Percentiles rank a stretch among this genome's conserved stretches.
Evolutionary conservation across 2,113 vertebrate genomes (phyloP).

Genomic region (Cheilinus undulatus): DNA sequence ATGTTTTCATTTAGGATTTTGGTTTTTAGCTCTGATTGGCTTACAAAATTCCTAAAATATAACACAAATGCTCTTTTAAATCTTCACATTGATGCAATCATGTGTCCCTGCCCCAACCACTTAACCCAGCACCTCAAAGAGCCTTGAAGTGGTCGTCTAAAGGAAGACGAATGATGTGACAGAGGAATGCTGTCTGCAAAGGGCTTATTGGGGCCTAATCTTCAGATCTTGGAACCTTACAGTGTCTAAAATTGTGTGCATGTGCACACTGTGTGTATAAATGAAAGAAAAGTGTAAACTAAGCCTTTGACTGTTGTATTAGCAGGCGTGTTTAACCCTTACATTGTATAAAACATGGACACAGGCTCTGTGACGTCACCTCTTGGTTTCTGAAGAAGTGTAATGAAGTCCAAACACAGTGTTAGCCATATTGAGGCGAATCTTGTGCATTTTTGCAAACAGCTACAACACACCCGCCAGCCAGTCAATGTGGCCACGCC

Average conservation of each 20-base stretch:
- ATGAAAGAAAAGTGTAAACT: constrained; percentile 35
- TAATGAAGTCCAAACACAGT: too few relatives aligned
- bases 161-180: constrained; percentile 72
- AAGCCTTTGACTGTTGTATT: background rate
- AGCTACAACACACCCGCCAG: too few relatives aligned
- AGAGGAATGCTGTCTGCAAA: constrained; percentile 59
- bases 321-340: constrained; percentile 7
- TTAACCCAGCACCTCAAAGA: constrained; percentile 54
- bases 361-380: too few relatives aligned
- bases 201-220: constrained; percentile 63
- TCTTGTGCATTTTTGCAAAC: too few relatives aligned
- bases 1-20: background rate
- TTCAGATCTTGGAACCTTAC: constrained; percentile 22
- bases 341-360: too few relatives aligned
- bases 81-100: constrained; percentile 4
- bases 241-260: constrained; percentile 23
- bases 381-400: too few relatives aligned
- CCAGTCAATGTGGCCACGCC: too few relatives aligned
- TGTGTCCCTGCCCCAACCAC: constrained; percentile 31
- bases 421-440: too few relatives aligned
- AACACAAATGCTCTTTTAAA: constrained; percentile 25
- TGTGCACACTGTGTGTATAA: constrained; percentile 22
- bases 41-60: constrained; percentile 10
- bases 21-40: constrained; percentile 5
- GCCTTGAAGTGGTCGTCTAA: constrained; percentile 67